These are phyloP conservation scores for Homalodisca vitripennis DNA, from an alignment of 1,140 invertebrate genomes.

Conservation along the genomic window DNA sequence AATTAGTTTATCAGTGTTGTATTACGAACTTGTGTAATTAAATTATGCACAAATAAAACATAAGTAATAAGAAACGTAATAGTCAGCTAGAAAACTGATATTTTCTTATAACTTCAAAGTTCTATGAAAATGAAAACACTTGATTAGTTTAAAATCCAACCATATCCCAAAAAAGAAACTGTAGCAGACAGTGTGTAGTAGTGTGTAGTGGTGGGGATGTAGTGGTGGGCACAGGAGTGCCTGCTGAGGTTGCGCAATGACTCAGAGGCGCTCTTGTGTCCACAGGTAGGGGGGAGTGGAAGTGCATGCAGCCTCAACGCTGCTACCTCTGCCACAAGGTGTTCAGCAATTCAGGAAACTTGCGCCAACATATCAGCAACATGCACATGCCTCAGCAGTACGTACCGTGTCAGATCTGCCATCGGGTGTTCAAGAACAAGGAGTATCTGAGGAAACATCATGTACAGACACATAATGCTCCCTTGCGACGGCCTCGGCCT, in stretches of 20 bases:
- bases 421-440: conserved; percentile 66
- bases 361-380: conserved; percentile 72
- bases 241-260: conserved; percentile 3
- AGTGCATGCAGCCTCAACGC: conserved; percentile 43
- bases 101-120: too few species aligned
- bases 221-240: conserved; percentile 10
- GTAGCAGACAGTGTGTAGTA: too few species aligned
- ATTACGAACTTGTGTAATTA: too few species aligned
- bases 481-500: conserved; percentile 36
- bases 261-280: conserved; percentile 22
- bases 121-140: too few species aligned
- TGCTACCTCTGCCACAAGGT: conserved; percentile 67
- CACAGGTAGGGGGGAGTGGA: conserved; percentile 39
- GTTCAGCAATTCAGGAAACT: conserved; percentile 64
- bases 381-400: conserved; percentile 66
- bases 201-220: not conserved
- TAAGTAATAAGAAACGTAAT: too few species aligned
- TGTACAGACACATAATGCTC: conserved; percentile 59
- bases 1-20: too few species aligned
- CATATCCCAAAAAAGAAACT: too few species aligned
- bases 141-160: too few species aligned
- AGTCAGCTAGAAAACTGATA: too few species aligned
- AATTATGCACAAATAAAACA: too few species aligned
- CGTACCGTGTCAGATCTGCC: conserved; percentile 64
- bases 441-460: conserved; percentile 70